Base-by-base conservation (phyloP, 2,113 vertebrate species). In the Parotia lawesii region DNA sequence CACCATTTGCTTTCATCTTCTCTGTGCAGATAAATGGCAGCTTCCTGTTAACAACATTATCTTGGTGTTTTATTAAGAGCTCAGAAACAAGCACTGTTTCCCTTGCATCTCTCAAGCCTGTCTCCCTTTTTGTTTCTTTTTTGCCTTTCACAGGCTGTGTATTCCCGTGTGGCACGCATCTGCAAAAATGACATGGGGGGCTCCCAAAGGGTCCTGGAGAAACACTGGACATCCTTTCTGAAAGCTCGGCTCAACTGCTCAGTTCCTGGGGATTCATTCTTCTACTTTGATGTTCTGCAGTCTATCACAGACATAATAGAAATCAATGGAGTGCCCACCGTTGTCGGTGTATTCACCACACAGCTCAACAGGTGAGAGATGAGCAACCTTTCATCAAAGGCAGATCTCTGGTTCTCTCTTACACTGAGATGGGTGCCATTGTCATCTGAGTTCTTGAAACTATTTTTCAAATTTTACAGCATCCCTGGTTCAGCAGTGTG, bases 251-350 rank as follows among this genome's bases (percentile, higher is more conserved):
- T 99, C 54, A 99, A 99, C 97, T 99, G 99, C 86, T 99, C 99
- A 0, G 99, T 99, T 84, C 99, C 99, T 0, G 99, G 99, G 77
- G 99, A 99, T 96, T 99, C 99, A 1, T 99, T 99, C 96, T 99
- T 99, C 98, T 99, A 99, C 97, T 99, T 99, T 24, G 99, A 99
- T 72, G 99, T 99, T 28, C 98, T 99, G 64, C 99, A 99, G 97
- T 99, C 99, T 60, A 97, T 99, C 96, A 99, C 99, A 21, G 98
- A 99, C 96, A 99, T 99, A 89, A 98, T 99, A 94, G 89, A 98
- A 95, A 99, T 99, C 97, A 98, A 98, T 38, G 99, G 99, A 7
- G 92, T 98, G 82, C 99, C 99, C 37, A 98, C 97, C 0, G 98
- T 99, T 71, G 98, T 99, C 0, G 99, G 99, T 3, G 99, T 99